phyloP scores from a whole-genome alignment of 2,888 invertebrate genomes.

The Octonoba sinensis region DNA sequence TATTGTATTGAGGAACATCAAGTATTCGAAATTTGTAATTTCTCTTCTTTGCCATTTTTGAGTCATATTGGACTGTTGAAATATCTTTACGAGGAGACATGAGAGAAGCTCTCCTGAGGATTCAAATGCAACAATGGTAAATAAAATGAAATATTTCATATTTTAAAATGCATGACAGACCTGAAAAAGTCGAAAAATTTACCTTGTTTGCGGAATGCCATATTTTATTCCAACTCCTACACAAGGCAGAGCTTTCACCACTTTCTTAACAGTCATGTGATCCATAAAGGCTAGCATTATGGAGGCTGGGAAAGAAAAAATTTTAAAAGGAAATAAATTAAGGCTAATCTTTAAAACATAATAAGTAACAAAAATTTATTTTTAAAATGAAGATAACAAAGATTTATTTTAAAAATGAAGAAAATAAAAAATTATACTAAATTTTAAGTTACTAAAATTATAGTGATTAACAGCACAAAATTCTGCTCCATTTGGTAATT shows the following conservation, averaged over 20 bases:
- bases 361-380: neutral
- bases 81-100: conserved; percentile 98
- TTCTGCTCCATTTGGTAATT: too few relatives aligned
- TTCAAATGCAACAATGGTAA: neutral
- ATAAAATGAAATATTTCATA: too few relatives aligned
- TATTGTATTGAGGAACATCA: conserved; percentile 99
- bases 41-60: conserved; percentile 99
- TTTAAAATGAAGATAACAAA: neutral
- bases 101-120: conserved; percentile 88
- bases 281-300: conserved; percentile 99
- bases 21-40: conserved; percentile 99
- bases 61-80: conserved; percentile 99
- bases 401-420: too few relatives aligned
- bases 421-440: too few relatives aligned
- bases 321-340: neutral
- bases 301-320: conserved; percentile 81
- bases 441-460: too few relatives aligned
- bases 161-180: neutral
- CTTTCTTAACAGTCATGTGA: conserved; percentile 96
- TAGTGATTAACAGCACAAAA: too few relatives aligned
- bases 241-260: conserved; percentile 95
- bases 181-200: conserved; percentile 68
- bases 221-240: conserved; percentile 99
- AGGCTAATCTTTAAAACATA: neutral
- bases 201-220: conserved; percentile 97